Evolutionary conservation across 2,113 vertebrate genomes (phyloP), one percentile per base, ranked within the genome.

Genomic region (Nothoprocta perdicaria): DNA sequence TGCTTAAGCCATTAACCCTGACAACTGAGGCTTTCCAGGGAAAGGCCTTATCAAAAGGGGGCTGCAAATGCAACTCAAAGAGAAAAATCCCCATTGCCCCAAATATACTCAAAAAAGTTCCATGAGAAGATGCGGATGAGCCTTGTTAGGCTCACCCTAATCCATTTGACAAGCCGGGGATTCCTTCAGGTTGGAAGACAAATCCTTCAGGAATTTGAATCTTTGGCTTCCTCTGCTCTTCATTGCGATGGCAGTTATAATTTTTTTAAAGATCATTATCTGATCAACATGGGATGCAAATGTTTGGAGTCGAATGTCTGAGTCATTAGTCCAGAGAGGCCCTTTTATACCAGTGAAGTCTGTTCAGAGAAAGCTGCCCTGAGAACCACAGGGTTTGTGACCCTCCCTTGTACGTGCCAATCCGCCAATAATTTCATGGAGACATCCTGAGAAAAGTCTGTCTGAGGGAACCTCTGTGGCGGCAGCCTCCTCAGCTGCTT

Each of bases 11-110:
- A 97, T 97, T 95, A 97, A 91, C 90, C 77, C 75, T 97, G 97
- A 97, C 97, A 97, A 95, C 57, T 96, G 95, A 97, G 86, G 77
- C 77, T 97, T 95, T 95, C 94, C 96, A 96, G 97, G 93, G 80
- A 90, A 72, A 89, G 55, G 7, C 48, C 31, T 95, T 95, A 95
- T 95, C 94, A 90, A 94, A 94, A 93, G 31, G 33, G 84, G 76
- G 58, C 58, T 82, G 77, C 84, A 86, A 91, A 95, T 65, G 89
- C 93, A 94, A 83, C 61, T 45, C 9, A 3, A 14, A 21, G 66
- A 89, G 84, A 93, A 95, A 92, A 92, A 86, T 52, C 62, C 24
- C 75, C 12, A 3, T 92, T 80, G 65, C 82, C 94, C 90, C 72
- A 85, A 76, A 90, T 69, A 82, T 78, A 62, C 55, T 90, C 62